phyloP scores from a whole-genome alignment of 2,888 invertebrate genomes.

The Drosophila meridionalis region DNA sequence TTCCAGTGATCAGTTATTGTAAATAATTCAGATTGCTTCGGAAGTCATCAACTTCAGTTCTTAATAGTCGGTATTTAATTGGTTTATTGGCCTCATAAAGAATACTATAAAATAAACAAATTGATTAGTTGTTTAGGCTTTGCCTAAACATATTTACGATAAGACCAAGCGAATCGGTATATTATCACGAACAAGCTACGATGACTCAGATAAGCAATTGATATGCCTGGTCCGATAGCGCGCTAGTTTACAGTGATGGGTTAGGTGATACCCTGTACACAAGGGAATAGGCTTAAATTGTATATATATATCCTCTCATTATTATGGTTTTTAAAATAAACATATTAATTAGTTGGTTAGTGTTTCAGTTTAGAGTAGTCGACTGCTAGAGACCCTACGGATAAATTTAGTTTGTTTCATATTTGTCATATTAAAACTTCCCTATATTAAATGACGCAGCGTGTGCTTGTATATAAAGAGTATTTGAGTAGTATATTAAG shows the following conservation, averaged over 20 bases:
- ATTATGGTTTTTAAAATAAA: not conserved
- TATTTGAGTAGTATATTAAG: no score
- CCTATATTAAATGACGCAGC: no score
- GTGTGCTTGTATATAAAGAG: not conserved
- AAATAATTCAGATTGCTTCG: slow-evolving; percentile 15
- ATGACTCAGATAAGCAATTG: slow-evolving; percentile 33
- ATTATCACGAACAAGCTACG: slow-evolving; percentile 9
- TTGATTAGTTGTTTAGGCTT: slow-evolving; percentile 32
- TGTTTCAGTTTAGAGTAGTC: not conserved
- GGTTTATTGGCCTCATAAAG: slow-evolving; percentile 41
- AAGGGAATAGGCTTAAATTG: not conserved
- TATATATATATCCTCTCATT: not conserved
- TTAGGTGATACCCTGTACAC: not conserved
- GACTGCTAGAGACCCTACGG: not conserved
- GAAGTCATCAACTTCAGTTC: slow-evolving; percentile 3
- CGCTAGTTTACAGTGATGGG: not conserved
- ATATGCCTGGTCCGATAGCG: not conserved
- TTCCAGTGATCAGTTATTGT: slow-evolving; percentile 6
- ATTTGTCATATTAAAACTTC: no score
- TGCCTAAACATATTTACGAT: slow-evolving; percentile 26
- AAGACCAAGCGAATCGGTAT: slow-evolving; percentile 18
- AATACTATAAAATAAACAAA: slow-evolving; percentile 17
- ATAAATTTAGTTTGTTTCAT: no score
- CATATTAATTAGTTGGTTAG: not conserved
- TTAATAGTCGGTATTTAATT: slow-evolving; percentile 25